Conservation (phyloP, 2,888 invertebrate species). For the Poecilus cupreus region DNA sequence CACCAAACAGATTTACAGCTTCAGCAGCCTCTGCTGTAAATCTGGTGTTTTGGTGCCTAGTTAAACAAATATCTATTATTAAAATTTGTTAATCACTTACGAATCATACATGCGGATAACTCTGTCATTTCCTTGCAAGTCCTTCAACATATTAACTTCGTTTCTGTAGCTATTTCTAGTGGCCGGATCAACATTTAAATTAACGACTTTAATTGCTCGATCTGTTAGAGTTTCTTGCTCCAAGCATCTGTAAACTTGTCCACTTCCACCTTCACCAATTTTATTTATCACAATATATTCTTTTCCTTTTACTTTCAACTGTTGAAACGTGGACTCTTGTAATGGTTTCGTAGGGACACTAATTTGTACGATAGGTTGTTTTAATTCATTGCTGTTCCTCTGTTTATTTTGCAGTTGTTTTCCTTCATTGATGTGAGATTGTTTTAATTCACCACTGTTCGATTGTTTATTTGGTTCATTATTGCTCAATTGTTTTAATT, state of each 20-base stretch:
- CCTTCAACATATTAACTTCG: constrained; percentile 88
- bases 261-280: constrained; percentile 93
- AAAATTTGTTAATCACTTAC: constrained; percentile 79
- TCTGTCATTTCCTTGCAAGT: constrained; percentile 86
- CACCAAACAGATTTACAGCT: too few species aligned
- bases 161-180: constrained; percentile 88
- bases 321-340: constrained; percentile 68
- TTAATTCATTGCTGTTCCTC: constrained; percentile 3
- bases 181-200: constrained; percentile 83
- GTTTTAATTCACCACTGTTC: background rate
- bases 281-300: constrained; percentile 84
- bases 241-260: constrained; percentile 86
- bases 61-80: too few species aligned
- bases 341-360: constrained; percentile 14
- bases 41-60: too few species aligned
- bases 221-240: constrained; percentile 76
- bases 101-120: constrained; percentile 91
- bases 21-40: too few species aligned
- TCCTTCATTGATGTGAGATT: background rate
- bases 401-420: constrained; percentile 22
- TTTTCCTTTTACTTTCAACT: constrained; percentile 80
- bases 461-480: background rate
- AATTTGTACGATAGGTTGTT: constrained; percentile 9
- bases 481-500: background rate
- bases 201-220: constrained; percentile 89